phyloP scores from a whole-genome alignment of 2,888 invertebrate species.

The Luffia ferchaultella region DNA sequence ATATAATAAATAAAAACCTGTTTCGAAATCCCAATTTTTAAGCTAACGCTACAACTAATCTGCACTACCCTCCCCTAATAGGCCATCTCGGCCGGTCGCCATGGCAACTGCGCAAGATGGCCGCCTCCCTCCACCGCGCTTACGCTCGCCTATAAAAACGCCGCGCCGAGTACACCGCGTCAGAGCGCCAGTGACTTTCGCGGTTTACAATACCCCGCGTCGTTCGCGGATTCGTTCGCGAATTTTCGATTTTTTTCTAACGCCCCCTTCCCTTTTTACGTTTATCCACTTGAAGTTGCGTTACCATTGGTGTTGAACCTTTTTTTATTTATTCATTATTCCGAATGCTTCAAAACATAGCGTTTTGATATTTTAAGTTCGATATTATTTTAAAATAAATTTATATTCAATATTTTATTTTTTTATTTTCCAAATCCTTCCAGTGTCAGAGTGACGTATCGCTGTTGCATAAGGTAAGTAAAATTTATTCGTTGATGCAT shows the following conservation, averaged over 20 bases:
- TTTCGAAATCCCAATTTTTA: no score
- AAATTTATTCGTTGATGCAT: no score
- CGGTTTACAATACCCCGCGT: conserved; percentile 24
- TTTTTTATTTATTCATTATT: not conserved
- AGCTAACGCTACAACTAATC: conserved; percentile 56
- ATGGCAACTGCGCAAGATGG: conserved; percentile 57
- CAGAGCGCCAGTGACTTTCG: conserved; percentile 53
- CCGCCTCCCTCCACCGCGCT: conserved; percentile 37
- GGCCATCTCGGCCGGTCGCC: conserved; percentile 58
- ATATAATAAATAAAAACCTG: no score
- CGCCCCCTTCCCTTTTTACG: not conserved
- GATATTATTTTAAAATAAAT: not conserved
- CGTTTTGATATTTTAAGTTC: not conserved
- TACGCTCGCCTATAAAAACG: conserved; percentile 44
- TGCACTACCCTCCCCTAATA: conserved; percentile 62
- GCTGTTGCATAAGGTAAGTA: no score
- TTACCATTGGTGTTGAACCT: not conserved
- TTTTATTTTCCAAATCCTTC: not conserved
- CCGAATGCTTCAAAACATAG: not conserved
- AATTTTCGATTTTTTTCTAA: conserved; percentile 8
- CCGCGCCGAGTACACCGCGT: conserved; percentile 27
- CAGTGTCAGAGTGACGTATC: no score
- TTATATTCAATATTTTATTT: not conserved
- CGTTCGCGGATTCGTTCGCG: conserved; percentile 29
- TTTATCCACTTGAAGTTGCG: not conserved